Evolutionary conservation across 2,888 invertebrate species (phyloP).

Genomic region (Tribolium freemani): DNA sequence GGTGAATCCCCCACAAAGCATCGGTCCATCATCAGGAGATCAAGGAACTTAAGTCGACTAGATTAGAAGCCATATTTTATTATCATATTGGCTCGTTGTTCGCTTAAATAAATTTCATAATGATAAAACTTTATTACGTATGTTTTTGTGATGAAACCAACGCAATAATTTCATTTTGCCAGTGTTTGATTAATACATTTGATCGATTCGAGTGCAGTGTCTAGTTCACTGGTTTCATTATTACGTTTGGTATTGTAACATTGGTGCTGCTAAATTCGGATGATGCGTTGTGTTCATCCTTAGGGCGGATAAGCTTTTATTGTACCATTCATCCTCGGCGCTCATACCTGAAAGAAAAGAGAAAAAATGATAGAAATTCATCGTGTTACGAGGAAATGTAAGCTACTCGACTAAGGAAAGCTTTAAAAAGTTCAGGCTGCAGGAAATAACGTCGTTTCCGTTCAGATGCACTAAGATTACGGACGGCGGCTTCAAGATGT

Average conservation of each 20-base stretch:
- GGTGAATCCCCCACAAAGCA: slow-evolving; percentile 7
- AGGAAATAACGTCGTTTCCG: slow-evolving; percentile 57
- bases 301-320: slow-evolving; percentile 95
- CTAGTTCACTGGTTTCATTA: slow-evolving; percentile 60
- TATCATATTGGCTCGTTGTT: slow-evolving; percentile 46
- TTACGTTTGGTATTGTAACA: slow-evolving; percentile 98
- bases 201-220: slow-evolving; percentile 36
- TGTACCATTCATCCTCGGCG: slow-evolving; percentile 98
- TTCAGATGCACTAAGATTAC: slow-evolving; percentile 58
- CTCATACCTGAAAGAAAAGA: slow-evolving; percentile 81
- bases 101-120: slow-evolving; percentile 36
- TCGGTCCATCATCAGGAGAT: slow-evolving; percentile 18
- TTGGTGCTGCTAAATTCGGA: slow-evolving; percentile 94
- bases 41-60: slow-evolving; percentile 44
- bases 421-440: slow-evolving; percentile 46
- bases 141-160: slow-evolving; percentile 38
- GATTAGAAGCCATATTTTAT: slow-evolving; percentile 40
- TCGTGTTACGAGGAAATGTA: not conserved
- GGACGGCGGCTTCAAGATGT: slow-evolving; percentile 65
- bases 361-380: slow-evolving; percentile 2
- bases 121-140: slow-evolving; percentile 20
- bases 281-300: slow-evolving; percentile 97
- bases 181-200: slow-evolving; percentile 36
- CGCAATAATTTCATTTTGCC: slow-evolving; percentile 42
- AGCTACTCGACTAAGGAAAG: slow-evolving; percentile 7